Evolutionary conservation across 2,888 invertebrate genomes (phyloP).

Genomic region (Callosobruchus maculatus): DNA sequence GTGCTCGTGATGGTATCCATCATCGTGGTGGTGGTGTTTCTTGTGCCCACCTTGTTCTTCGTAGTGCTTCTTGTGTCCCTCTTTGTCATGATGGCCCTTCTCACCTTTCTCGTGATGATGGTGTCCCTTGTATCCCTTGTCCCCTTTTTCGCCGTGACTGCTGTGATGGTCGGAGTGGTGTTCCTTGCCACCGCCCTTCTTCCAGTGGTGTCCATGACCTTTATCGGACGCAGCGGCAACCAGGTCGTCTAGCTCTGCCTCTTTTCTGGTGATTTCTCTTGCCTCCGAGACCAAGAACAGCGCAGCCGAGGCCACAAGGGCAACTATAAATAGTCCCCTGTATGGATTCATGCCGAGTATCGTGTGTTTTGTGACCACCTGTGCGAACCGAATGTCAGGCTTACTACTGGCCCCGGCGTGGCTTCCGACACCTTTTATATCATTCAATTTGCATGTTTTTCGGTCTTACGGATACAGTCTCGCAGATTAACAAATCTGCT

Average conservation of each 20-base stretch:
- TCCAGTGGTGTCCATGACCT: constrained; percentile 49
- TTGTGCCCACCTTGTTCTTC: constrained; percentile 61
- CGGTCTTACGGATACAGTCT: background rate
- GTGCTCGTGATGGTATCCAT: constrained; percentile 62
- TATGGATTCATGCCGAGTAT: constrained; percentile 45
- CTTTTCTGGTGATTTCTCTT: constrained; percentile 53
- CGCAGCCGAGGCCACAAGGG: constrained; percentile 52
- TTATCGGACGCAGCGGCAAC: constrained; percentile 51
- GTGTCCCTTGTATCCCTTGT: constrained; percentile 64
- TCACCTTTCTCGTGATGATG: constrained; percentile 62
- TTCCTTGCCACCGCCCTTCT: constrained; percentile 56
- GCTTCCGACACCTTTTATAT: background rate
- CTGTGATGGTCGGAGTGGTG: constrained; percentile 56
- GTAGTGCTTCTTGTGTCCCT: constrained; percentile 61
- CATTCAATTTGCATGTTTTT: background rate
- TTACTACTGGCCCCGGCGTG: background rate
- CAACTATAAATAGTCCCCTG: constrained; percentile 71
- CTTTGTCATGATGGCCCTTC: constrained; percentile 67
- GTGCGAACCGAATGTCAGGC: background rate
- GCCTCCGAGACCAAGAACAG: constrained; percentile 47
- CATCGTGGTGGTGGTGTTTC: constrained; percentile 60
- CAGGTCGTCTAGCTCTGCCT: constrained; percentile 52
- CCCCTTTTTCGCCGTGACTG: constrained; percentile 58
- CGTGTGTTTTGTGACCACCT: background rate
- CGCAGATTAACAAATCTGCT: background rate